Evolutionary conservation across 2,797 vertebrate genomes (phyloP).

Genomic region (Hylomyscus alleni): DNA sequence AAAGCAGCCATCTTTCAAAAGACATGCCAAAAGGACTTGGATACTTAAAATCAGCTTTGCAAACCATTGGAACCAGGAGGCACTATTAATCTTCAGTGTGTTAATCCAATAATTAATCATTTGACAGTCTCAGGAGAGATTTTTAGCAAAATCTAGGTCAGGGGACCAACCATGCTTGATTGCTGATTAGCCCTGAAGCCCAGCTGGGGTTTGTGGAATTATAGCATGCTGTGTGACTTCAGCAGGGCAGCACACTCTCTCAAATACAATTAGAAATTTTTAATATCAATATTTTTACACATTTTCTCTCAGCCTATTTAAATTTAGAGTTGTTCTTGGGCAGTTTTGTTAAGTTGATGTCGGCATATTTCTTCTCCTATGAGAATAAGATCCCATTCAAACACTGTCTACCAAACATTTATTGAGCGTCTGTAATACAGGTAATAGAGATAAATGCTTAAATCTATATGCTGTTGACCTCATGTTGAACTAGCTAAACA

Average conservation of each 20-base stretch:
- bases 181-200: conserved; percentile 61
- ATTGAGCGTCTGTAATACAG: background rate
- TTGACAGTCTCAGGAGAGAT: conserved; percentile 62
- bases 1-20: conserved; percentile 43
- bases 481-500: conserved; percentile 34
- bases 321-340: background rate
- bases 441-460: conserved; percentile 20
- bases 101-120: conserved; percentile 75
- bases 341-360: background rate
- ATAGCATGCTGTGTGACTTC: conserved; percentile 21
- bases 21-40: conserved; percentile 19
- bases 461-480: conserved; percentile 49
- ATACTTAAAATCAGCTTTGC: conserved; percentile 57
- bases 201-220: conserved; percentile 35
- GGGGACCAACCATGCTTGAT: conserved; percentile 28
- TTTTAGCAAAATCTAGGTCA: conserved; percentile 77
- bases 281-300: background rate
- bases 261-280: background rate
- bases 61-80: conserved; percentile 35
- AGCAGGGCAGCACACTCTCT: background rate
- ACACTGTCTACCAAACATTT: background rate
- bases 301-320: conserved; percentile 45
- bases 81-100: conserved; percentile 64
- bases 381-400: conserved; percentile 40
- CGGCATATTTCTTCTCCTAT: conserved; percentile 19